Evolutionary conservation across 1,140 invertebrate genomes (phyloP).

Genomic region (Temnothorax longispinosus): DNA sequence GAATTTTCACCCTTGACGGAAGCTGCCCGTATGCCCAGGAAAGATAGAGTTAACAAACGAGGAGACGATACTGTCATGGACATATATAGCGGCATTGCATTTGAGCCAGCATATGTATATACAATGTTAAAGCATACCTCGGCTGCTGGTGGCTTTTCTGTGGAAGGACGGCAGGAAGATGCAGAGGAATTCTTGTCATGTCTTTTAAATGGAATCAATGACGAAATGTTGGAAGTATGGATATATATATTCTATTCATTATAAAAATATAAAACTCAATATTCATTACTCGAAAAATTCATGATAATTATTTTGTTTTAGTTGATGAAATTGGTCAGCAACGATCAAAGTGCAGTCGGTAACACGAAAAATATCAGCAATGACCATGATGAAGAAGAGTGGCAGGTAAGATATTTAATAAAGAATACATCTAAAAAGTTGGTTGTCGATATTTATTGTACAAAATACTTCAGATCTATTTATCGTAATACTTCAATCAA

Average conservation of each 20-base stretch:
- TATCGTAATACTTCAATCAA: slow-evolving; percentile 1
- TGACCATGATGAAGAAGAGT: slow-evolving; percentile 89
- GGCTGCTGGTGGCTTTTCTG: slow-evolving; percentile 89
- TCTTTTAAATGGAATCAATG: slow-evolving; percentile 96
- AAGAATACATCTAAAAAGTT: slow-evolving; percentile 9
- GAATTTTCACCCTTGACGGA: slow-evolving; percentile 89
- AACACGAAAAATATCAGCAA: slow-evolving; percentile 78
- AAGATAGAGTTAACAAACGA: slow-evolving; percentile 83
- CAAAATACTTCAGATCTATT: slow-evolving; percentile 31
- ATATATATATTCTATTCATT: slow-evolving; percentile 39
- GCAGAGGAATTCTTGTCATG: slow-evolving; percentile 98
- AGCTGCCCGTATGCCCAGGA: slow-evolving; percentile 84
- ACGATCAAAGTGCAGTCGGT: slow-evolving; percentile 77
- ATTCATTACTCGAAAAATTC: slow-evolving; percentile 4
- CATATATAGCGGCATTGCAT: slow-evolving; percentile 88
- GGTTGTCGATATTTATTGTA: neutral
- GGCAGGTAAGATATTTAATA: slow-evolving; percentile 88
- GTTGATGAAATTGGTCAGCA: slow-evolving; percentile 90
- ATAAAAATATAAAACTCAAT: neutral
- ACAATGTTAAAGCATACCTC: slow-evolving; percentile 92
- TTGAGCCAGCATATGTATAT: slow-evolving; percentile 94
- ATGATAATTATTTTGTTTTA: slow-evolving; percentile 80
- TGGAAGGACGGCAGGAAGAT: slow-evolving; percentile 96
- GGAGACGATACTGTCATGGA: slow-evolving; percentile 80
- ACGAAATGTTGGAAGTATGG: slow-evolving; percentile 96